Evolutionary conservation across 2,113 vertebrate genomes (phyloP), one percentile per base, ranked within the genome.

Genomic region (Spilogale gracilis): DNA sequence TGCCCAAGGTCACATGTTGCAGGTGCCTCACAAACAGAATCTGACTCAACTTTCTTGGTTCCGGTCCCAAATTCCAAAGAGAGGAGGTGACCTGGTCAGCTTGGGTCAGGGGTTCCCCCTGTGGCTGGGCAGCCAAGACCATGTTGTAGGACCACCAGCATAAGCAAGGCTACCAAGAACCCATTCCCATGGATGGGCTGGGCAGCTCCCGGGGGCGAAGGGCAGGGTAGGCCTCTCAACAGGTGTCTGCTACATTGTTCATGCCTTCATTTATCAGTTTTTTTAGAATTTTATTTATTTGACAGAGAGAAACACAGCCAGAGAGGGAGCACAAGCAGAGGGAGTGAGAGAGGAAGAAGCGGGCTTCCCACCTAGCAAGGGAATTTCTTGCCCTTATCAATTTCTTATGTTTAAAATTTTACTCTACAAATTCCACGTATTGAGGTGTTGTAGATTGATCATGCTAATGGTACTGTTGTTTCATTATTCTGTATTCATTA

Each of bases 1-100:
- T 1, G 0, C 16, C 45, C 54, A 69, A 12, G 3, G 4, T 76
- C 89, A 30, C 14, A 12, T 30, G 25, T 32, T 43, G 25, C 38
- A 60, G 74, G 63, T 50, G 6, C 38, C 32, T 79, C 17, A 30
- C 32, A 63, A 2, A 60, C 10, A 69, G 30, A 87, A 87, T 80
- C 76, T 52, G 69, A 76, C 52, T 82, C 83, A 38, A 5, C 17
- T 82, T 27, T 92, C 38, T 90, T 43, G 27, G 23, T 54, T 92
- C 50, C 23, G 23, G 52, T 91, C 65, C 65, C 38, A 71, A 67
- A 81, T 85, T 81, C 60, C 82, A 92, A 61, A 94, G 89, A 88
- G 11, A 89, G 67, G 93, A 81, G 52, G n/a, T 78, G 54, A 88
- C 14, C 17, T 43, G 56, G 52, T n/a, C 60, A 60, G 30, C 52